Base-by-base conservation (phyloP, 53 echinoderm and acorn worm species). In the Paracentrotus lividus region DNA sequence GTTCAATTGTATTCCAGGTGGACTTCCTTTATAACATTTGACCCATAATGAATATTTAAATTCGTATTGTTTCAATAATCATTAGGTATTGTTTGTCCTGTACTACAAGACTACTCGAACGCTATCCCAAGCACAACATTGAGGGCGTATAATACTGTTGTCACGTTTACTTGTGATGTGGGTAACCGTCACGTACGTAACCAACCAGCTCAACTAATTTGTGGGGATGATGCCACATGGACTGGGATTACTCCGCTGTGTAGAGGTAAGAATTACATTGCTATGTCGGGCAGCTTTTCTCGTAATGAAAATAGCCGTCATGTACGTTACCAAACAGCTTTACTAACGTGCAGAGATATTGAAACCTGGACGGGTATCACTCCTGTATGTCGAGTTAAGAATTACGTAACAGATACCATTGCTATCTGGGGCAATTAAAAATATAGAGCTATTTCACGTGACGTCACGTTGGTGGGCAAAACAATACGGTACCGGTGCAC, bases 381-480 rank as follows among this genome's bases (percentile, higher is more conserved):
- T 21, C 94, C 96, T 42, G 55, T 88, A n/a, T 96, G 96, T 34
- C 51, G 84, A 81, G 84, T 94, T 94, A 92, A 94, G n/a, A n/a
- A n/a, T n/a, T n/a, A n/a, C n/a, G n/a, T n/a, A n/a, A n/a, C n/a
- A n/a, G n/a, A n/a, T n/a, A n/a, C n/a, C n/a, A n/a, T n/a, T n/a
- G n/a, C n/a, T n/a, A n/a, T n/a, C n/a, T n/a, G n/a, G n/a, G n/a
- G n/a, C n/a, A n/a, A n/a, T n/a, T n/a, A n/a, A n/a, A n/a, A n/a
- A n/a, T n/a, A n/a, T n/a, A n/a, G n/a, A n/a, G n/a, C n/a, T n/a
- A n/a, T n/a, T n/a, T n/a, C n/a, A n/a, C n/a, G n/a, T n/a, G n/a
- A n/a, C n/a, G n/a, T n/a, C n/a, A n/a, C n/a, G n/a, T n/a, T n/a
- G n/a, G n/a, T n/a, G n/a, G n/a, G n/a, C n/a, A n/a, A n/a, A n/a